Percentiles rank a stretch among this genome's conserved stretches.
Evolutionary conservation across 2,113 vertebrate species (phyloP).

Genomic region (Anseranas semipalmata): DNA sequence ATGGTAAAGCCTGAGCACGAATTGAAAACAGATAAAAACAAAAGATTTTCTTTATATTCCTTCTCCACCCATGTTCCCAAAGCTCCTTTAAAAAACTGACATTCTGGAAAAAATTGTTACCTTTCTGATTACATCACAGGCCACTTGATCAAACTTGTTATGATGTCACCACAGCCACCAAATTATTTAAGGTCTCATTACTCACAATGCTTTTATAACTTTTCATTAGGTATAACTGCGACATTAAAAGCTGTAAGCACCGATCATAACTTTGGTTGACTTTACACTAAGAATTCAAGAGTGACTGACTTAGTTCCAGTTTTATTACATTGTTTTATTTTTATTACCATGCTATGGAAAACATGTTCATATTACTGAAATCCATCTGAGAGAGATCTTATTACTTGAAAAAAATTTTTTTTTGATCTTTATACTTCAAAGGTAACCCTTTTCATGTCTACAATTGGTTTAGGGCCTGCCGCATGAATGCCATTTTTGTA

Average conservation of each 20-base stretch:
- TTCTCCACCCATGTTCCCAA: background rate
- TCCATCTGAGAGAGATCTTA: slow-evolving; percentile 70
- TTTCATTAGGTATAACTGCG: background rate
- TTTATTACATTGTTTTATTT: slow-evolving; percentile 65
- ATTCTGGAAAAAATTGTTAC: background rate
- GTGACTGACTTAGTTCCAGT: background rate
- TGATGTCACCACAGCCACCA: background rate
- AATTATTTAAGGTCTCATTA: background rate
- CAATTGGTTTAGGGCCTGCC: background rate
- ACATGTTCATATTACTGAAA: slow-evolving; percentile 65
- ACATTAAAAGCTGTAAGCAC: background rate
- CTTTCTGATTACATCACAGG: background rate
- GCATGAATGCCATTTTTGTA: background rate
- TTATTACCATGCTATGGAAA: slow-evolving; percentile 61
- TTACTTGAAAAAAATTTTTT: slow-evolving; percentile 75
- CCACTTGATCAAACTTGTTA: background rate
- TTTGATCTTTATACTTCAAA: slow-evolving; percentile 80
- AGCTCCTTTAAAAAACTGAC: background rate
- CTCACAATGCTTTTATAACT: background rate
- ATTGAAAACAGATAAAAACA: background rate
- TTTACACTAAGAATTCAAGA: background rate
- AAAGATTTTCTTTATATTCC: background rate
- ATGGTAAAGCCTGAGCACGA: background rate
- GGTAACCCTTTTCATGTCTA: slow-evolving; percentile 48
- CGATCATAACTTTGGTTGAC: background rate